Percentiles rank a stretch among this genome's conserved stretches.
phyloP scores from a whole-genome alignment of 2,888 invertebrate genomes.

The Amblyjoppa fuscipennis region DNA sequence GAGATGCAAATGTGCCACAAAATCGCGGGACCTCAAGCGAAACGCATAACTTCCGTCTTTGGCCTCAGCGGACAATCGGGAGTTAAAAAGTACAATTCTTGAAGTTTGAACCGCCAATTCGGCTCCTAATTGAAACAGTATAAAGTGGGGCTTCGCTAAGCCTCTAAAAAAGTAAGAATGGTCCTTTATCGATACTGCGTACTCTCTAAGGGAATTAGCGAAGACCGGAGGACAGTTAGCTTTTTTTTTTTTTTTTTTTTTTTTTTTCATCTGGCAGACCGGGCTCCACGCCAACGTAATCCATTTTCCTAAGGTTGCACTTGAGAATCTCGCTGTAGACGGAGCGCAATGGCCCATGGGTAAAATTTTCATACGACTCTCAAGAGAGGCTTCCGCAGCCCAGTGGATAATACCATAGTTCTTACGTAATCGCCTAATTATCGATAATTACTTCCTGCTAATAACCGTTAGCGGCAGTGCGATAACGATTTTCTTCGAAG shows the following conservation, averaged over 20 bases:
- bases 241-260: conserved; percentile 3
- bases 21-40: too few relatives aligned
- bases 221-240: conserved; percentile 17
- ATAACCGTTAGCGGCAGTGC: conserved; percentile 64
- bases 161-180: not conserved
- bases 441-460: conserved; percentile 66
- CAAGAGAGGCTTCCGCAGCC: conserved; percentile 30
- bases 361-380: conserved; percentile 62
- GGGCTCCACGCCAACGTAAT: conserved; percentile 11
- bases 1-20: too few relatives aligned
- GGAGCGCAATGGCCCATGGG: conserved; percentile 41
- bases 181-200: not conserved
- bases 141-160: not conserved
- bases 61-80: too few relatives aligned
- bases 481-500: conserved; percentile 63
- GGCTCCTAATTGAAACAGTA: not conserved
- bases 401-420: conserved; percentile 62
- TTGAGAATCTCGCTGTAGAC: conserved; percentile 42
- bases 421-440: conserved; percentile 67
- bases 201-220: not conserved
- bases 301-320: conserved; percentile 58
- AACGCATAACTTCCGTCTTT: too few relatives aligned
- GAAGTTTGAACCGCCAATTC: not conserved
- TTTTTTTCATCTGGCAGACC: conserved; percentile 9
- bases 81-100: not conserved